Conservation (phyloP, 2,113 vertebrate genomes). For the Sigmodon hispidus region DNA sequence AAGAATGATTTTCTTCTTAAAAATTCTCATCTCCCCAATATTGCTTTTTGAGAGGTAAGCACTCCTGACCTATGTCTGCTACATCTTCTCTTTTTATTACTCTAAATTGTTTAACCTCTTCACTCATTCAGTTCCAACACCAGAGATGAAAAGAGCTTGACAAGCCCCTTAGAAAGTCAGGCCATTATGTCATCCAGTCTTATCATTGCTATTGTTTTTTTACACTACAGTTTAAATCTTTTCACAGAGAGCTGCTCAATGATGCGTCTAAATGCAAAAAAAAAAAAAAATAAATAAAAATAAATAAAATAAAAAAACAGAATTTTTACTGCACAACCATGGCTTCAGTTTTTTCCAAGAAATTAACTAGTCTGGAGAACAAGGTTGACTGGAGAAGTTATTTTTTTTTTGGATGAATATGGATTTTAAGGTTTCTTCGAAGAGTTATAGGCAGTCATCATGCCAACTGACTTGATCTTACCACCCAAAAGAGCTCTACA, state of each 20-base stretch:
- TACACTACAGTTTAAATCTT: neutral
- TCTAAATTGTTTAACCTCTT: neutral
- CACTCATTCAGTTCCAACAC: neutral
- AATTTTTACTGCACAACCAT: neutral
- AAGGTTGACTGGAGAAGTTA: neutral
- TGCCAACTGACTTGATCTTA: no score
- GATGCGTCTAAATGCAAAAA: neutral
- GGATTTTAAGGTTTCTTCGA: neutral
- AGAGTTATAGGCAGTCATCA: neutral
- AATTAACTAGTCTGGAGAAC: neutral
- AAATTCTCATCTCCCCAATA: neutral
- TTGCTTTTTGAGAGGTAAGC: neutral
- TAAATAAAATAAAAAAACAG: neutral
- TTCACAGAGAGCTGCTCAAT: neutral
- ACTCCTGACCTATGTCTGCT: neutral
- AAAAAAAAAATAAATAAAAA: neutral
- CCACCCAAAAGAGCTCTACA: no score
- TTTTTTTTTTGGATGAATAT: neutral
- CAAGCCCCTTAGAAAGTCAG: neutral
- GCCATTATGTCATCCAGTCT: neutral
- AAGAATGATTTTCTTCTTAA: neutral
- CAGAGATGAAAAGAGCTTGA: neutral
- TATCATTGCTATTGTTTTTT: neutral
- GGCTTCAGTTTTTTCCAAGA: neutral
- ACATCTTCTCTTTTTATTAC: neutral